Percentiles rank a stretch among this genome's conserved stretches.
phyloP scores from a whole-genome alignment of 2,888 invertebrate genomes.

The Ormia ochracea region DNA sequence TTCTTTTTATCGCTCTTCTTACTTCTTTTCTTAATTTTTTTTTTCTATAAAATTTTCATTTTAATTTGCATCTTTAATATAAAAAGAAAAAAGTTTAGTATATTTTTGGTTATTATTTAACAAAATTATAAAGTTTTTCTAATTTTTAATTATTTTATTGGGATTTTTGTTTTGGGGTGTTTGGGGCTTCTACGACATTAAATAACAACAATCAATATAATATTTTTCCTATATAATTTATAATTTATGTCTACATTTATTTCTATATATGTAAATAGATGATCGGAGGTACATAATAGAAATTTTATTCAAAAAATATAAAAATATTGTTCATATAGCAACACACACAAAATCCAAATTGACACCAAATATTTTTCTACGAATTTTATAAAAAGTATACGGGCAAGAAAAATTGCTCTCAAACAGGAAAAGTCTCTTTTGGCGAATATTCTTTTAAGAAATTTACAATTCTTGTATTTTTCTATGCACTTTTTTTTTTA shows the following conservation, averaged over 20 bases:
- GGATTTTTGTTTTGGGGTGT: constrained; percentile 64
- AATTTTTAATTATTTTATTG: constrained; percentile 6
- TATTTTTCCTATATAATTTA: background rate
- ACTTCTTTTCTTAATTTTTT: background rate
- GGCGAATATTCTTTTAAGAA: no score
- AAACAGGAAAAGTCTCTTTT: background rate
- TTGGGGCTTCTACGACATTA: constrained; percentile 64
- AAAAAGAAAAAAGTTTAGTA: constrained; percentile 50
- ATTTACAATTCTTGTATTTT: no score
- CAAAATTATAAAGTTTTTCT: background rate
- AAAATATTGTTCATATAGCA: background rate
- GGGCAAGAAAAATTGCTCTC: background rate
- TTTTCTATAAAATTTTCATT: no score
- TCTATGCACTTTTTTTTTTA: no score
- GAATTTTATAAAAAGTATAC: background rate
- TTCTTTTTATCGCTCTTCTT: no score
- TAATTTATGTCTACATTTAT: background rate
- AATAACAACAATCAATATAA: constrained; percentile 42
- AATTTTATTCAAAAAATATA: background rate
- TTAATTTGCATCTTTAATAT: background rate
- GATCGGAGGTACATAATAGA: background rate
- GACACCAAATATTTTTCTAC: background rate
- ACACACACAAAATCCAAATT: background rate
- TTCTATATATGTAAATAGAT: background rate
- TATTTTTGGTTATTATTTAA: constrained; percentile 57